Evolutionary conservation across 2,797 vertebrate species (phyloP).

Genomic region (Darevskia mixta): DNA sequence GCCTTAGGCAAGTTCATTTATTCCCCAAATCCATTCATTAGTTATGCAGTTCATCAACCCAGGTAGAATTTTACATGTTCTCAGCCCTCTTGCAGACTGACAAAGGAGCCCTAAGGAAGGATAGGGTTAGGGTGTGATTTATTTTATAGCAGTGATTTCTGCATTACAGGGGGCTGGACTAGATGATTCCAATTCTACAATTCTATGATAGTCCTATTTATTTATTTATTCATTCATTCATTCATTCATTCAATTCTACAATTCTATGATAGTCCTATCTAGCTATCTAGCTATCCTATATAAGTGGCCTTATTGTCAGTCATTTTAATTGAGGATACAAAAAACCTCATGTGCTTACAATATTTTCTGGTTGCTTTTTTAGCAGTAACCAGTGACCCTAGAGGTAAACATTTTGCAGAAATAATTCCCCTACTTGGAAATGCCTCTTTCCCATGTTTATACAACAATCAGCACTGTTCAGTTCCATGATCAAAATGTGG

Average conservation of each 20-base stretch:
- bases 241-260: too few species aligned
- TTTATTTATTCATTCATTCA: too few species aligned
- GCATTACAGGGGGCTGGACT: too few species aligned
- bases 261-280: too few species aligned
- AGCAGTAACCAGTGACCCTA: not conserved
- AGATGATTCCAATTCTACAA: not conserved
- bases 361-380: not conserved
- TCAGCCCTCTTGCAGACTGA: not conserved
- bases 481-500: conserved; percentile 2
- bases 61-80: not conserved
- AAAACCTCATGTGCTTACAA: not conserved
- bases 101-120: not conserved
- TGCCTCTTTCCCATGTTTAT: conserved; percentile 14
- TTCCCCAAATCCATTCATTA: not conserved
- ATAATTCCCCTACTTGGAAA: conserved; percentile 8
- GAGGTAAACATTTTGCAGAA: conserved; percentile 29
- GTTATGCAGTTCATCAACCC: not conserved
- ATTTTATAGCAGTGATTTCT: too few species aligned
- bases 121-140: too few species aligned
- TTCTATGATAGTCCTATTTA: too few species aligned
- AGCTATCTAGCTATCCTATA: not conserved
- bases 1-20: not conserved
- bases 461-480: not conserved
- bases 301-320: not conserved
- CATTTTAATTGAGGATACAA: conserved; percentile 5